These are phyloP conservation scores for Erebia ligea DNA, from an alignment of 2,888 invertebrate species.

Conservation along the genomic window DNA sequence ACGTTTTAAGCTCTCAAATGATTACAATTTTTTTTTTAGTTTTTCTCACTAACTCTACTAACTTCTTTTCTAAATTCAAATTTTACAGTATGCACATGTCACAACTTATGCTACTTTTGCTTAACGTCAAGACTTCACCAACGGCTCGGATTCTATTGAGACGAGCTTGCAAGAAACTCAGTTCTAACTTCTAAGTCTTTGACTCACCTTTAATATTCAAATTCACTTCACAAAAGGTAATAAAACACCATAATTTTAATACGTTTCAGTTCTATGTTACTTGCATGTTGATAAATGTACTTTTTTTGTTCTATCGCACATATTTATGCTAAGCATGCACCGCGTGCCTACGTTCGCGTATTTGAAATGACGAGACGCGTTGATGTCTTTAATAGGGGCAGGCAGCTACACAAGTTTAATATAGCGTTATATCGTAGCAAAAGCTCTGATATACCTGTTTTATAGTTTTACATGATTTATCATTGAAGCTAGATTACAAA, in stretches of 20 bases:
- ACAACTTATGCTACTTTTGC: no score
- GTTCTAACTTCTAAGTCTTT: no score
- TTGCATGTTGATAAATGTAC: neutral
- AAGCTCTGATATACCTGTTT: neutral
- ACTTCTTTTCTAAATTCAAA: no score
- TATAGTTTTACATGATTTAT: neutral
- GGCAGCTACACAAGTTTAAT: neutral
- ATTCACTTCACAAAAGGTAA: neutral
- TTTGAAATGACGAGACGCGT: constrained; percentile 23
- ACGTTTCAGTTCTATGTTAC: neutral
- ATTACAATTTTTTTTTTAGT: no score
- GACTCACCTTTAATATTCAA: no score
- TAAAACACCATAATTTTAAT: neutral
- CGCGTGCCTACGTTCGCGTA: constrained; percentile 18
- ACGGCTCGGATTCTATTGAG: no score
- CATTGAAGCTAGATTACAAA: neutral
- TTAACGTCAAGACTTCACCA: no score
- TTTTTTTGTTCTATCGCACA: neutral
- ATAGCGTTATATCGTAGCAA: neutral
- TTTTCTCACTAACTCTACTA: no score
- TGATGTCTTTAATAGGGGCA: constrained; percentile 25
- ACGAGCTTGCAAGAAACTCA: no score
- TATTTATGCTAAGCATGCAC: constrained; percentile 18
- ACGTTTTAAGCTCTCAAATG: no score
- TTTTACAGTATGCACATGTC: no score